Base-by-base conservation (phyloP, 2,888 invertebrate genomes). In the Agapostemon virescens region DNA sequence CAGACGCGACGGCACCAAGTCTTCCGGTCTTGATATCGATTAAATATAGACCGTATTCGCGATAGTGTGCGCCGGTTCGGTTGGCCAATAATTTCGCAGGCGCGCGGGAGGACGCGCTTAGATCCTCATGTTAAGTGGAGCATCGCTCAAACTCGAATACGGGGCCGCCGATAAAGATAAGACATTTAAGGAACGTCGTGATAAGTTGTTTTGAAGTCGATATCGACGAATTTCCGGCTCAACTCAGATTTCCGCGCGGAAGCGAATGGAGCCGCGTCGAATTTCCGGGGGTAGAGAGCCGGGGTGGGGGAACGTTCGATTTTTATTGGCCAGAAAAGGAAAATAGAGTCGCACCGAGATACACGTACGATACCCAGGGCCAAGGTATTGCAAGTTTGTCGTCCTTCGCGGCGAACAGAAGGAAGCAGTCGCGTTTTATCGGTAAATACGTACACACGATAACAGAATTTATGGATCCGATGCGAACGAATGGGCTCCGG, bases 1-100 rank as follows among this genome's bases (percentile, higher is more conserved):
- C 83, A 83, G 82, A 81, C 84, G 68, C 55, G 52, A 55, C 52
- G 82, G 80, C 84, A 83, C 80, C 84, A n/a, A 49, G 69, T 63
- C 76, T 82, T 85, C 78, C 73, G 74, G 49, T 52, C 23, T 23
- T 23, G 36, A 26, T 74, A 75, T 71, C 52, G 84, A 68, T 63
- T 78, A 75, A 76, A 30, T 85, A 76, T 80, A 80, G 82, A 80
- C 82, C 68, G 36, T 58, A 69, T 40, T 69, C 20, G 4, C 11
- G 55, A 7, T 2, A 17, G 20, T 4, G n/a, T 20, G 38, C 5
- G 6, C 49, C n/a, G 30, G 1, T 11, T 33, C 15, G 23, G 6
- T 11, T 9, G 61, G 79, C 79, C 79, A 81, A 82, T 82, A 77
- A 42, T 79, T 79, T 40, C 36, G 38, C 77, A 23, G 38, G 20